Evolutionary conservation across 2,113 vertebrate genomes (phyloP), one percentile per base, ranked within the genome.

Genomic region (Anolis sagrei): DNA sequence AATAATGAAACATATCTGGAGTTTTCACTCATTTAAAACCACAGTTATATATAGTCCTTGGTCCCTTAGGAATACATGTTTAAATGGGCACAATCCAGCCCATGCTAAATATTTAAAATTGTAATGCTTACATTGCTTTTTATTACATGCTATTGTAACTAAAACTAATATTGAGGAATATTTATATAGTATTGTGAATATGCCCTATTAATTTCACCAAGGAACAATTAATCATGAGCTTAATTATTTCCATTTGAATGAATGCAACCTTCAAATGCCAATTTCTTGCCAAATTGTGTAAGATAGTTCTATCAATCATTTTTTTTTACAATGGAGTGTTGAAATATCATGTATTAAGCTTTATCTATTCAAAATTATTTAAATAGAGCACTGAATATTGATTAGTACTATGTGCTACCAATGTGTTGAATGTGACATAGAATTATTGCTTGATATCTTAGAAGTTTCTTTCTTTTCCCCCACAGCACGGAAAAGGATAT

Each of bases 401-500:
- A 54, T 78, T 58, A 58, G 14, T 54, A 36, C 36, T 79, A 34
- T 25, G 13, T 29, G 16, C 34, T 19, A 48, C 39, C 27, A 25
- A 29, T 73, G 7, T 5, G 13, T 62, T 58, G 39, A 44, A 32
- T 14, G n/a, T 74, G 7, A 44, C 44, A 73, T 64, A 72, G 29
- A 69, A 21, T 85, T 69, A n/a, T 76, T 88, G 87, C 77, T 86
- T 91, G 81, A 91, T 88, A 88, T 95, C 94, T 96, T 95, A 96
- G 94, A 94, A 91, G 88, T 93, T 89, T 95, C 93, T 97, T 96
- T 96, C 87, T 97, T 75, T 86, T 72, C 94, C 95, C 91, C 94
- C 39, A 88, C 97, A 99, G 98, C 98, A 97, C 97, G 98, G 97
- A 98, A 98, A 98, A 98, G 98, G 98, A 97, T 99, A 98, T 98